phyloP scores from a whole-genome alignment of 2,797 vertebrate species.

The Hafferia zeledoni region DNA sequence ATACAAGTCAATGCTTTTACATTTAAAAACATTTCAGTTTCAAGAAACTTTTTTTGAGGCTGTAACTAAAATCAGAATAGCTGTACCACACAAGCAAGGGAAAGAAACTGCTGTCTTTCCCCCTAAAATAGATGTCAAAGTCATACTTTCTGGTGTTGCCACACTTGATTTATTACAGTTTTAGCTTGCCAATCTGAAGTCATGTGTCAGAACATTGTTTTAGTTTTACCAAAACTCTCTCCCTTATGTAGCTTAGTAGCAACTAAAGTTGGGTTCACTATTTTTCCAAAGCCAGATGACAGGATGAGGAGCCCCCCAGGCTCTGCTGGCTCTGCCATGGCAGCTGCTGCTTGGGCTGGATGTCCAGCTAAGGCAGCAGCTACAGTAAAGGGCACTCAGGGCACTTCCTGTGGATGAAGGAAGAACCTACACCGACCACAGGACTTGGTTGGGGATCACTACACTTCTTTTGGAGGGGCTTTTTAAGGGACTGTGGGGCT shows the following conservation, averaged over 20 bases:
- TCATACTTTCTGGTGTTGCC: not conserved
- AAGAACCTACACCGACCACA: not conserved
- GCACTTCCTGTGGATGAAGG: not conserved
- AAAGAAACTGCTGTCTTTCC: not conserved
- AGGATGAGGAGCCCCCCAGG: not conserved
- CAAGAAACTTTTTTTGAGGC: not conserved
- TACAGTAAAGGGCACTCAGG: not conserved
- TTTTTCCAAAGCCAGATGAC: not conserved
- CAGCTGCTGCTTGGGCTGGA: not conserved
- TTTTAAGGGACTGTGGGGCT: not conserved
- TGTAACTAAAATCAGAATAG: not conserved
- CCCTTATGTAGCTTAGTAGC: not conserved
- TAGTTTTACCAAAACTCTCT: not conserved
- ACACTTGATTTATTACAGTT: not conserved
- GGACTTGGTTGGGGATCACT: not conserved
- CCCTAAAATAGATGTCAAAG: not conserved
- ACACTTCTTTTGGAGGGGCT: not conserved
- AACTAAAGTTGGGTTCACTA: not conserved
- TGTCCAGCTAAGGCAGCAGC: not conserved
- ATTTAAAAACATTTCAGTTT: not conserved
- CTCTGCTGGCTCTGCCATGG: accelerated
- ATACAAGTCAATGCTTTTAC: not conserved
- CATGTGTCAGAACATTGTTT: not conserved
- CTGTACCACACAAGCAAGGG: not conserved
- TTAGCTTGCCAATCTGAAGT: not conserved